These are phyloP conservation scores for Onychostoma macrolepis DNA, from an alignment of 2,113 vertebrate species.

Conservation along the genomic window DNA sequence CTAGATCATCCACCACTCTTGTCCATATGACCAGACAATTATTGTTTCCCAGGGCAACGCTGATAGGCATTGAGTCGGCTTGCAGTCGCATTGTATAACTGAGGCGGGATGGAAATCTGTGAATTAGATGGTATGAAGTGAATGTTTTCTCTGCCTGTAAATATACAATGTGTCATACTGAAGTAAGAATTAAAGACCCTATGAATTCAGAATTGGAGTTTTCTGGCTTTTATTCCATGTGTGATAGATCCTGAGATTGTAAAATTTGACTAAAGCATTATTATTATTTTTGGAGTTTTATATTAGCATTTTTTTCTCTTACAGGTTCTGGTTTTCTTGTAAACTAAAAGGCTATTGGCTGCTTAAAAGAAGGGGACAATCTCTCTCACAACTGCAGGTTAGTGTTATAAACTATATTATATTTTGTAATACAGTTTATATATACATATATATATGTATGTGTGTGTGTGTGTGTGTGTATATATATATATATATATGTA, in stretches of 20 bases:
- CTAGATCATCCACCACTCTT: background rate
- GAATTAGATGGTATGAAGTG: background rate
- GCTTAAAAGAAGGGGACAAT: background rate
- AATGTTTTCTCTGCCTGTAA: conserved; percentile 1
- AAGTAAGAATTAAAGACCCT: background rate
- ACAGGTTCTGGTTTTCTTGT: background rate
- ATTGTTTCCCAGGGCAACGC: conserved; percentile 10
- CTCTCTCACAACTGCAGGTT: background rate
- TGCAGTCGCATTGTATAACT: background rate
- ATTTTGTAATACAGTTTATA: too few relatives aligned
- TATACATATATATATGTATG: too few relatives aligned
- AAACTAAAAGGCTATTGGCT: background rate
- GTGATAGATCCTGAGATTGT: background rate
- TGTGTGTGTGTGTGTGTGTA: too few relatives aligned
- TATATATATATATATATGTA: too few relatives aligned
- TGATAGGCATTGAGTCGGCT: background rate
- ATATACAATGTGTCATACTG: background rate
- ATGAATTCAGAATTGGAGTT: background rate
- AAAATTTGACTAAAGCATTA: background rate
- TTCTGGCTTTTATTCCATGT: background rate
- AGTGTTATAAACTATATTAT: background rate
- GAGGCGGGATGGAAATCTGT: background rate
- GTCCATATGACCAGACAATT: background rate
- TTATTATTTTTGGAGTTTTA: background rate
- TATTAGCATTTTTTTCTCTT: background rate